A percentile compares a stretch with the other conserved stretches of the same genome.
These are phyloP conservation scores for Salminus brasiliensis DNA, from an alignment of 2,113 vertebrate genomes.

Conservation along the genomic window DNA sequence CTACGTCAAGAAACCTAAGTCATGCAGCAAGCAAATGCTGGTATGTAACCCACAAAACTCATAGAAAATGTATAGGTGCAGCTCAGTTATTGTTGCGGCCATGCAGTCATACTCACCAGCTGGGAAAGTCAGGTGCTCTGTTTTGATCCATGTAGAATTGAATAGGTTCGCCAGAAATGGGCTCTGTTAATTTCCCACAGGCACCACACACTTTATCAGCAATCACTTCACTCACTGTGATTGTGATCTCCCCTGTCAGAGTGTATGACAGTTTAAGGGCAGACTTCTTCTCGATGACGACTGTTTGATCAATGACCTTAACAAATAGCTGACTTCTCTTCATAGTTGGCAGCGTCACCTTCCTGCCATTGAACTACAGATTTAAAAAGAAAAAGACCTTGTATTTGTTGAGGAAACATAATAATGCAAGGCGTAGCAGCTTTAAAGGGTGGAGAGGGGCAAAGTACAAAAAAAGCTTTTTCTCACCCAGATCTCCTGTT, in stretches of 20 bases:
- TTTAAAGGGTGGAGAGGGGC: too few relatives aligned
- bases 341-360: constrained; percentile 53
- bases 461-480: not conserved
- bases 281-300: constrained; percentile 54
- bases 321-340: constrained; percentile 47
- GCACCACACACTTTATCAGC: constrained; percentile 53
- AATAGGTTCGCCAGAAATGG: constrained; percentile 22
- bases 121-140: constrained; percentile 46
- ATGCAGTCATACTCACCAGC: constrained; percentile 41
- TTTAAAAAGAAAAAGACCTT: not conserved
- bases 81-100: not conserved
- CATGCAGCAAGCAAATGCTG: too few relatives aligned
- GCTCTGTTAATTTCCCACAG: constrained; percentile 56
- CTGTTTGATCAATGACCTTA: constrained; percentile 27
- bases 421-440: not conserved
- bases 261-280: constrained; percentile 59
- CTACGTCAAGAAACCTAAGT: too few relatives aligned
- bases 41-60: too few relatives aligned
- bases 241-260: constrained; percentile 35
- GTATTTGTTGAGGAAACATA: not conserved
- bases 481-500: constrained; percentile 58
- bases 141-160: constrained; percentile 46
- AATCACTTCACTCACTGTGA: constrained; percentile 40
- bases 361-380: constrained; percentile 65
- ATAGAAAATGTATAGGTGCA: not conserved